phyloP scores from a whole-genome alignment of 2,797 vertebrate genomes.

The Sebastes oblongus region DNA sequence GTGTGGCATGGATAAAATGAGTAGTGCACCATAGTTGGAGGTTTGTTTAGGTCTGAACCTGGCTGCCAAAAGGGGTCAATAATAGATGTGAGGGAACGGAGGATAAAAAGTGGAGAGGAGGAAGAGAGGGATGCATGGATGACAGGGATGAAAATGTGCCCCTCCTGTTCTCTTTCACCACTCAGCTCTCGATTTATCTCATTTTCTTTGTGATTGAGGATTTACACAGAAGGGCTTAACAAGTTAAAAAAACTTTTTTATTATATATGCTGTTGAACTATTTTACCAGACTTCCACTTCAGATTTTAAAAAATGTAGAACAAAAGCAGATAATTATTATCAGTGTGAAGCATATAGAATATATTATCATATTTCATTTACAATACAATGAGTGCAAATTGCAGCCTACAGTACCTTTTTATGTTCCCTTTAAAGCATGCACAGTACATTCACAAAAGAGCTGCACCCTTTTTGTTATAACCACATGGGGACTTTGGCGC shows the following conservation, averaged over 20 bases:
- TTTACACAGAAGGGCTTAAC: neutral
- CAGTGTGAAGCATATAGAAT: neutral
- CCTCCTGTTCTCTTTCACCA: conserved; percentile 24
- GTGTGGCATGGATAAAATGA: neutral
- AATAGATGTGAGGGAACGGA: conserved; percentile 68
- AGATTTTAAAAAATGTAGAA: neutral
- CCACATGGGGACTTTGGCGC: neutral
- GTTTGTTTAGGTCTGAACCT: conserved; percentile 60
- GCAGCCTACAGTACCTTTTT: neutral
- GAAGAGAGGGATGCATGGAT: conserved; percentile 25
- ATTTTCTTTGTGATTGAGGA: conserved; percentile 25
- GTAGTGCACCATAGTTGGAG: conserved; percentile 10
- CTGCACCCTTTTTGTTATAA: neutral
- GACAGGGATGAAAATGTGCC: conserved; percentile 25
- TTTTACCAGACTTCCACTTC: neutral
- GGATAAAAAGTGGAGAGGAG: conserved; percentile 47
- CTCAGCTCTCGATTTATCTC: conserved; percentile 1
- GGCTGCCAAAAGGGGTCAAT: conserved; percentile 70
- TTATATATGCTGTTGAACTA: neutral
- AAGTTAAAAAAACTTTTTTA: neutral
- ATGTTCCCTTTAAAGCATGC: neutral
- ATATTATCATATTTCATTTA: neutral
- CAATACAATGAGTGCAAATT: neutral
- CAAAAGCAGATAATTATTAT: accelerated
- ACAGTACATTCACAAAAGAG: neutral